Conservation (phyloP, 2,888 invertebrate species). For the Notodonta ziczac region DNA sequence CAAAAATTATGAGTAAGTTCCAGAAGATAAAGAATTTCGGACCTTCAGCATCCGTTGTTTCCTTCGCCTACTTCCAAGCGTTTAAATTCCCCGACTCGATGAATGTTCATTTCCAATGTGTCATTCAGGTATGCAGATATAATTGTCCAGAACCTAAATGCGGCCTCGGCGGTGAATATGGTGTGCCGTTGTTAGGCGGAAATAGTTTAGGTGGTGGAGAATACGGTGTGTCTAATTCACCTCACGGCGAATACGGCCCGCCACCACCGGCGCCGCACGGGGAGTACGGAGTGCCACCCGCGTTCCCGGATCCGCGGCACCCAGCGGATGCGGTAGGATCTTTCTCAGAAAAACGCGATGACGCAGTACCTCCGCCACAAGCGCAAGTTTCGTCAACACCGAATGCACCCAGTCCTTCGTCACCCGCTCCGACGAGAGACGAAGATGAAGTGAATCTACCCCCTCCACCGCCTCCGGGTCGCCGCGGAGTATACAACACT, state of each 20-base stretch:
- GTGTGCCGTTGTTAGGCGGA: conserved; percentile 86
- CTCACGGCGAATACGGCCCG: conserved; percentile 89
- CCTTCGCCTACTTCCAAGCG: conserved; percentile 98
- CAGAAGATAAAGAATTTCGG: conserved; percentile 98
- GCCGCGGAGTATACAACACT: conserved; percentile 91
- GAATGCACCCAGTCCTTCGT: conserved; percentile 82
- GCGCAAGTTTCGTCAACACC: conserved; percentile 91
- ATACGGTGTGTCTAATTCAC: conserved; percentile 84
- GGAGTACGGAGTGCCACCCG: conserved; percentile 91
- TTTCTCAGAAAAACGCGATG: conserved; percentile 92
- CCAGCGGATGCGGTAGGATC: conserved; percentile 93
- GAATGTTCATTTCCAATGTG: conserved; percentile 99
- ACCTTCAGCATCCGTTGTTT: conserved; percentile 96
- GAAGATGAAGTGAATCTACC: conserved; percentile 89
- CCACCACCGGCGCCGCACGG: conserved; percentile 86
- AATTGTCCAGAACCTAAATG: conserved; percentile 97
- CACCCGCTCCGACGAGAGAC: conserved; percentile 83
- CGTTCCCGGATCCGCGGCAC: conserved; percentile 94
- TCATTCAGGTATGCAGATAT: conserved; percentile 96
- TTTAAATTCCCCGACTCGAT: conserved; percentile 98
- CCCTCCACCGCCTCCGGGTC: conserved; percentile 93
- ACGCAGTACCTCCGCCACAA: conserved; percentile 92
- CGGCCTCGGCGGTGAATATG: conserved; percentile 88
- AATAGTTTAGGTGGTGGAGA: conserved; percentile 86
- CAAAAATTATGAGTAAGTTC: conserved; percentile 98